Conservation (phyloP, 2,113 vertebrate genomes). For the Myocastor coypus region DNA sequence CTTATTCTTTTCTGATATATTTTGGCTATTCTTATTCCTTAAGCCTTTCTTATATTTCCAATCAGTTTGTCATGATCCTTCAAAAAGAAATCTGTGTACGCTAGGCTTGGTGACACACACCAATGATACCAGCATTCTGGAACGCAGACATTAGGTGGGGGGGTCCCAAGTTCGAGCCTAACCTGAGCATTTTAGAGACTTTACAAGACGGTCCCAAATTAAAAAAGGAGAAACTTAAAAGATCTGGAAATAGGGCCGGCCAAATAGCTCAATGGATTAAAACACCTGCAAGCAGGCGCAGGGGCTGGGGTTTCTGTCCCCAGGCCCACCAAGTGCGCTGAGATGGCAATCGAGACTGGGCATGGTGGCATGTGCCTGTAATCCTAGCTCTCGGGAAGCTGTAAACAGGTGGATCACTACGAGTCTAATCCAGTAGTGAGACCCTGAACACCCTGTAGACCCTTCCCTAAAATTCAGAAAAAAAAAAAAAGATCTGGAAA, state of each 20-base stretch:
- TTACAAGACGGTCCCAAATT: not conserved
- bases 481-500: not conserved
- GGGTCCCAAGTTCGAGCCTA: not conserved
- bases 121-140: not conserved
- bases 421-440: too few species aligned
- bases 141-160: not conserved
- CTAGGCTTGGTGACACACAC: not conserved
- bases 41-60: not conserved
- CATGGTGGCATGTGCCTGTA: too few species aligned
- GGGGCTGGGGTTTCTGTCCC: too few species aligned
- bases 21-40: not conserved
- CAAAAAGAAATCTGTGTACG: not conserved
- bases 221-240: not conserved
- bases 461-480: too few species aligned
- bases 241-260: not conserved
- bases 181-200: not conserved
- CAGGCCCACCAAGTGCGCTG: too few species aligned
- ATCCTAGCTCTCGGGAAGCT: too few species aligned
- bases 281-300: too few species aligned
- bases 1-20: slow-evolving; percentile 9
- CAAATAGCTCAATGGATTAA: too few species aligned
- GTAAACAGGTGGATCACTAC: too few species aligned
- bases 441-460: too few species aligned
- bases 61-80: not conserved
- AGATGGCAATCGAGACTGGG: too few species aligned